Conservation (phyloP, 2,797 vertebrate genomes). For the Fringilla coelebs region DNA sequence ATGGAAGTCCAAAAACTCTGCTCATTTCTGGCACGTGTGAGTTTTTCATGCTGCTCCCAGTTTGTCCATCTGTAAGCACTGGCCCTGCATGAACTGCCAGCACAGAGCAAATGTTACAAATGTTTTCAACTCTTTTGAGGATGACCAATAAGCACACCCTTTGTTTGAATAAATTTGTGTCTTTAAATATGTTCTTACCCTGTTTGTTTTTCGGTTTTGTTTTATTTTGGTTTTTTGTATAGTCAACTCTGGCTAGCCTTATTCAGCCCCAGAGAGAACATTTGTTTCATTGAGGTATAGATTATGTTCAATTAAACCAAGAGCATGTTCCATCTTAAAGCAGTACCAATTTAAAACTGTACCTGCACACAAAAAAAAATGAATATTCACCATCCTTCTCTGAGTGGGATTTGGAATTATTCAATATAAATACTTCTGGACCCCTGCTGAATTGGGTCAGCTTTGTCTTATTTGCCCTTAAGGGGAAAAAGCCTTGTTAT, state of each 20-base stretch:
- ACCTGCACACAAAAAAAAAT: not conserved
- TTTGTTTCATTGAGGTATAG: not conserved
- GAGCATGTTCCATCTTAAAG: not conserved
- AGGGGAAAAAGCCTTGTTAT: not conserved
- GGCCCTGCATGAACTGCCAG: not conserved
- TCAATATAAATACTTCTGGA: not conserved
- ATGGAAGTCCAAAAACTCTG: not conserved
- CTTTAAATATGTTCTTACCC: not conserved
- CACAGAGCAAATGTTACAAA: not conserved
- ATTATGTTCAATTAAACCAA: not conserved
- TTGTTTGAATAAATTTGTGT: not conserved
- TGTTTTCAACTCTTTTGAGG: not conserved
- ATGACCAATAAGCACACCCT: not conserved
- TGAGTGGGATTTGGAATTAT: not conserved
- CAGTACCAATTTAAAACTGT: not conserved
- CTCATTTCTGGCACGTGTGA: not conserved
- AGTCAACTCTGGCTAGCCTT: not conserved
- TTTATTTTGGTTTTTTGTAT: not conserved
- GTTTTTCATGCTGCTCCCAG: constrained; percentile 5
- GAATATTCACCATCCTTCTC: not conserved
- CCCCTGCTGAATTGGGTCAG: not conserved
- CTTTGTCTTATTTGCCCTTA: constrained; percentile 31
- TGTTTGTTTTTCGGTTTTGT: not conserved
- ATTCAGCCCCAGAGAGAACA: not conserved
- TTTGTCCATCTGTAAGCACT: constrained; percentile 38